Conservation (phyloP, 64 coral and sea anemone genomes). For the Trachythela sp. region DNA sequence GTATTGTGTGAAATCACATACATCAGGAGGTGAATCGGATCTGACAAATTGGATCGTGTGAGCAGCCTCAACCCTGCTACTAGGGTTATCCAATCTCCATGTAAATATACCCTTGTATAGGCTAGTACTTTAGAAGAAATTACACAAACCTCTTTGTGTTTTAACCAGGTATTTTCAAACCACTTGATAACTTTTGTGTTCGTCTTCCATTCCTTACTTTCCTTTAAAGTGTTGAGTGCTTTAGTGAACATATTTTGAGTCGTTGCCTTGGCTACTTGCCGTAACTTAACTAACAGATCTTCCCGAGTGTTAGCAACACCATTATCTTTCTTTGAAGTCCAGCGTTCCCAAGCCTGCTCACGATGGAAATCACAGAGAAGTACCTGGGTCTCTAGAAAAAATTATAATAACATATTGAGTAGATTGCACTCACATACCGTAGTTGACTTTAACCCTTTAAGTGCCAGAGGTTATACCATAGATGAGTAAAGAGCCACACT, state of each 20-base stretch:
- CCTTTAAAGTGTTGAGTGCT: background rate
- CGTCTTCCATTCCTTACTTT: background rate
- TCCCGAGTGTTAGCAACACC: background rate
- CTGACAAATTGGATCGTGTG: no score
- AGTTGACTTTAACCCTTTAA: no score
- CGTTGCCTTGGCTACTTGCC: background rate
- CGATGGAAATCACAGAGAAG: background rate
- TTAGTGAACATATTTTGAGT: background rate
- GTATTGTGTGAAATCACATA: no score
- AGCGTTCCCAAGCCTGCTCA: background rate
- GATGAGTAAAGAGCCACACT: no score
- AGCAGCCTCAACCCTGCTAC: no score
- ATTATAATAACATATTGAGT: no score
- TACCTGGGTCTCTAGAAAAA: background rate
- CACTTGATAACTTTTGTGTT: background rate
- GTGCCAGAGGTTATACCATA: no score
- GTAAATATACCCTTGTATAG: no score
- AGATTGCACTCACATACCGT: no score
- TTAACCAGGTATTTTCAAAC: background rate
- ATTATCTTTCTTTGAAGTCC: conserved; percentile 9
- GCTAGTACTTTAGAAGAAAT: no score
- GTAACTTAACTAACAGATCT: background rate
- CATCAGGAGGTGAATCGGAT: no score
- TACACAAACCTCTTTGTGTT: background rate
- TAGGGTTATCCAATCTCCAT: no score